These are phyloP conservation scores for Xenops minutus DNA, from an alignment of 2,797 vertebrate genomes.

Conservation along the genomic window DNA sequence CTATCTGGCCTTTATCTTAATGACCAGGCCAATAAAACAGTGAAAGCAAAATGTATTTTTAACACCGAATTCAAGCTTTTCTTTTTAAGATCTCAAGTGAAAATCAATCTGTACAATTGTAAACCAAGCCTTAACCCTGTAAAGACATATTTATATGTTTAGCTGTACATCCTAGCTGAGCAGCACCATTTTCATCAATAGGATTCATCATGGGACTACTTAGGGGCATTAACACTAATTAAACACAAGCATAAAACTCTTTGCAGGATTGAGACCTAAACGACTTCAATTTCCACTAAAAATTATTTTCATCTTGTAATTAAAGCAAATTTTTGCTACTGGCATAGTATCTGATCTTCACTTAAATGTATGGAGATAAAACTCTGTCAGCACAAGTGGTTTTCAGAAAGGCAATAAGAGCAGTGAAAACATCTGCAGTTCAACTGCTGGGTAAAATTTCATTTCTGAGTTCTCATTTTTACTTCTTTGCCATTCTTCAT, in stretches of 20 bases:
- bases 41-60: background rate
- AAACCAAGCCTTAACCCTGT: background rate
- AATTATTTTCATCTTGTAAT: slow-evolving; percentile 33
- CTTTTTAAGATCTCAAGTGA: background rate
- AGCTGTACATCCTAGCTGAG: background rate
- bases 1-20: background rate
- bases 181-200: slow-evolving; percentile 10
- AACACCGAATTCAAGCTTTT: background rate
- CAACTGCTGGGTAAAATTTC: background rate
- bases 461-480: background rate
- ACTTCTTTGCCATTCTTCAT: background rate
- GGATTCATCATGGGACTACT: slow-evolving; percentile 33
- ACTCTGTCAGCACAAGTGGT: background rate
- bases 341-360: background rate
- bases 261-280: slow-evolving; percentile 35
- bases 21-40: background rate
- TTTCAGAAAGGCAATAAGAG: background rate
- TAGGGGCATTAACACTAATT: slow-evolving; percentile 50
- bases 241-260: slow-evolving; percentile 44
- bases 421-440: background rate
- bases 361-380: background rate
- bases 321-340: slow-evolving; percentile 26
- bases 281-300: slow-evolving; percentile 14
- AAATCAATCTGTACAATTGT: background rate
- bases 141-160: background rate